phyloP scores from a whole-genome alignment of 2,113 vertebrate genomes.

The Saguinus midas region DNA sequence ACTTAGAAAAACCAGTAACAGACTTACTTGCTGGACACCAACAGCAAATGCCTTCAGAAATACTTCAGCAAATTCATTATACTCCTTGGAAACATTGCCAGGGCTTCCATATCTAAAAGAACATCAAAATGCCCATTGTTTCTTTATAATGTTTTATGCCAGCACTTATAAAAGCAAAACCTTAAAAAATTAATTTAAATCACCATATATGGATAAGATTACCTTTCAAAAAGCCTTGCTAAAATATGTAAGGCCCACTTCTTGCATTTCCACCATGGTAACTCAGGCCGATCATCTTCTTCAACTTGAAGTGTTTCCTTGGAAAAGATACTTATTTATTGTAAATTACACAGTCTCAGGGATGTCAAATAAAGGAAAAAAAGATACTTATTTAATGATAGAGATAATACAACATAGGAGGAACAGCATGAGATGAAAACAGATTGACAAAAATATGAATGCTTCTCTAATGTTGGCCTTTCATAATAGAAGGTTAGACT shows the following conservation, averaged over 20 bases:
- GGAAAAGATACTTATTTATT: constrained; percentile 54
- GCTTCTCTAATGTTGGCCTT: not conserved
- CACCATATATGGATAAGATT: constrained; percentile 34
- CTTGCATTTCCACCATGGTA: constrained; percentile 99
- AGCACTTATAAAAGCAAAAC: not conserved
- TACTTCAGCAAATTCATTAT: constrained; percentile 97
- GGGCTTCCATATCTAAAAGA: constrained; percentile 95
- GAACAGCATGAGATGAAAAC: not conserved
- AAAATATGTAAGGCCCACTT: constrained; percentile 99
- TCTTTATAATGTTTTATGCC: constrained; percentile 14
- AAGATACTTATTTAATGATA: constrained; percentile 55
- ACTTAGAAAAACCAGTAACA: constrained; percentile 16
- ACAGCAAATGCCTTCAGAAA: constrained; percentile 98
- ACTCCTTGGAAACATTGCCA: constrained; percentile 99
- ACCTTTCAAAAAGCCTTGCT: constrained; percentile 98
- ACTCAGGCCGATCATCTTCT: constrained; percentile 96
- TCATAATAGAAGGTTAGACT: not conserved
- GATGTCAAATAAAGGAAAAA: not conserved
- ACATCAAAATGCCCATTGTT: constrained; percentile 56
- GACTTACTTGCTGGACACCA: constrained; percentile 92
- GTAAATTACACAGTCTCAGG: too few relatives aligned
- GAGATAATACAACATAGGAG: not conserved
- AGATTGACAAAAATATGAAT: constrained; percentile 18
- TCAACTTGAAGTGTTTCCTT: constrained; percentile 98
- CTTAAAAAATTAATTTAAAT: not conserved